Base-by-base conservation (phyloP, 2,888 invertebrate genomes). In the Erebia epiphron region DNA sequence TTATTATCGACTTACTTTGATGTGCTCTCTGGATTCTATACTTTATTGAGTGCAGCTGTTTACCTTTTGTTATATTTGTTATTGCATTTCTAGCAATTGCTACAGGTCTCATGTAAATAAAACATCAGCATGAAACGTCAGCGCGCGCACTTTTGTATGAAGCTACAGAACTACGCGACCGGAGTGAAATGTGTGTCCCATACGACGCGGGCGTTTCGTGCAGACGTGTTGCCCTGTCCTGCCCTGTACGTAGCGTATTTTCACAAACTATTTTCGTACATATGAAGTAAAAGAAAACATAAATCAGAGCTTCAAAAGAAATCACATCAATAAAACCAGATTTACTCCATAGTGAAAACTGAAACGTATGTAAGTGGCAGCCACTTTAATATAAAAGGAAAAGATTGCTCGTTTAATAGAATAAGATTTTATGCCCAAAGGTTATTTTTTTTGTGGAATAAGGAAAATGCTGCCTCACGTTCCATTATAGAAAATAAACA, bases 401-500 rank as follows among this genome's bases (percentile, higher is more conserved):
- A 61, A 61, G 43, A 61, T 61, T 61, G 61, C 61, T 13, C 16
- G 16, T 61, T 61, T 61, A 41, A 61, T 43, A 61, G 18, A 43
- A 62, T 62, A 56, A 65, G 52, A 65, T 65, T 65, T 54, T 14
- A 54, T 66, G 66, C 66, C 66, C 49, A 70, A 77, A 75, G 78
- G 74, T 79, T 79, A 80, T 79, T 80, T 77, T n/a, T 77, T 77
- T 56, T 18, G 79, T 75, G 74, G 77, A 78, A 77, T 76, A 76
- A 76, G 76, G 79, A 83, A 86, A 83, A 69, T 79, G 89, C 86
- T 76, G 76, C 73, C 75, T 90, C 91, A 91, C 79, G 82, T 81
- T 85, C 86, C 83, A 86, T 89, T 89, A 89, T 84, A 83, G 85
- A 87, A 86, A 88, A 87, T 86, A 90, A 90, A 89, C 86, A 90